These are phyloP conservation scores for Heliconius hermathena DNA, from an alignment of 1,140 invertebrate genomes.

Conservation along the genomic window DNA sequence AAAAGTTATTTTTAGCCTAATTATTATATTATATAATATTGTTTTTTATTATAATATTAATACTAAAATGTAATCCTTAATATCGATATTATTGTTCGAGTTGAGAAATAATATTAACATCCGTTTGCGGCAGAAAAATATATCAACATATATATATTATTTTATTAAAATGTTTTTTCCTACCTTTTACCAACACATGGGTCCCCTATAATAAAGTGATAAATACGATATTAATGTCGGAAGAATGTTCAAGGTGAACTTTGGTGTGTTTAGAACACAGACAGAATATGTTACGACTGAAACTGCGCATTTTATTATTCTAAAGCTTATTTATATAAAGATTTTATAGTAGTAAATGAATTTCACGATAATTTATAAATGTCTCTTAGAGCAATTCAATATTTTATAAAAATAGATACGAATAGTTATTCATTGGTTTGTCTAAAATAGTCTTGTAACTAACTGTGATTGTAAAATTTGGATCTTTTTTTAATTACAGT, in stretches of 20 bases:
- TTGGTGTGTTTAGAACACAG: conserved; percentile 37
- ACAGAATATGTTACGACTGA: conserved; percentile 26
- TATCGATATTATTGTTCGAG: too few relatives aligned
- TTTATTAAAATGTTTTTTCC: not conserved
- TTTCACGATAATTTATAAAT: conserved; percentile 5
- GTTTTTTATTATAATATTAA: too few relatives aligned
- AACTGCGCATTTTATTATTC: conserved; percentile 24
- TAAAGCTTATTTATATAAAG: not conserved
- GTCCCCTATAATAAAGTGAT: conserved; percentile 17
- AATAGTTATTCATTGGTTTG: not conserved
- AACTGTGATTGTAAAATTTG: too few relatives aligned
- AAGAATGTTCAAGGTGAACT: conserved; percentile 40
- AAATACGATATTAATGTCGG: conserved; percentile 39
- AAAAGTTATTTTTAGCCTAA: not conserved
- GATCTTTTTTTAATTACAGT: too few relatives aligned
- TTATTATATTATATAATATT: too few relatives aligned
- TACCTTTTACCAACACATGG: not conserved
- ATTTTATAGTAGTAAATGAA: not conserved
- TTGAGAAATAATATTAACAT: too few relatives aligned
- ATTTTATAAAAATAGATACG: not conserved
- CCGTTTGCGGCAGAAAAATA: not conserved
- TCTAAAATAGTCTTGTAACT: not conserved
- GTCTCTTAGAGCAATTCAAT: not conserved
- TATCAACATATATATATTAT: not conserved
- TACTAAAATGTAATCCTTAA: too few relatives aligned